Percentiles rank a stretch among this genome's conserved stretches.
These are phyloP conservation scores for Abrostola tripartita DNA, from an alignment of 2,888 invertebrate species.

Conservation along the genomic window DNA sequence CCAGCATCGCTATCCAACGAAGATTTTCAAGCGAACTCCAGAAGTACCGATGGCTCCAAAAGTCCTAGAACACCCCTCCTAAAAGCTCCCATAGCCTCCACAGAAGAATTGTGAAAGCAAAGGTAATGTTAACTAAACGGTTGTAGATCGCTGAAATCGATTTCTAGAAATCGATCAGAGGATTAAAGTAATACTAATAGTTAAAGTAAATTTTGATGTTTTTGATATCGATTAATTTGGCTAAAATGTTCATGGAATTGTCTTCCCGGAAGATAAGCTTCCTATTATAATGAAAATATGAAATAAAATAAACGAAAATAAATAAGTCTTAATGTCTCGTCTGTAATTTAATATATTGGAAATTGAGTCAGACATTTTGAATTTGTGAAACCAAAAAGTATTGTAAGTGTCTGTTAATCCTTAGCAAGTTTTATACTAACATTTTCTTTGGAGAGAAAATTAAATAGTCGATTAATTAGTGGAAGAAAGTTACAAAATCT, in stretches of 20 bases:
- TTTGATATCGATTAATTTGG: slow-evolving; percentile 44
- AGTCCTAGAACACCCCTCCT: slow-evolving; percentile 84
- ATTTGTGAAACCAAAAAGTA: slow-evolving; percentile 58
- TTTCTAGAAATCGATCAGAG: slow-evolving; percentile 18
- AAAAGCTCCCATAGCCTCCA: slow-evolving; percentile 86
- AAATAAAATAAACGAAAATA: slow-evolving; percentile 43
- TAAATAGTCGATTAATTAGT: slow-evolving; percentile 42
- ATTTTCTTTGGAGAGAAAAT: slow-evolving; percentile 40
- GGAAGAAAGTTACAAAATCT: slow-evolving; percentile 13
- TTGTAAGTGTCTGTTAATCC: slow-evolving; percentile 56
- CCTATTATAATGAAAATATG: slow-evolving; percentile 49
- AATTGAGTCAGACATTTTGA: slow-evolving; percentile 43
- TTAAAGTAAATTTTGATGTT: slow-evolving; percentile 37
- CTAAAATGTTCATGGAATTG: slow-evolving; percentile 54
- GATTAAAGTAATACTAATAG: slow-evolving; percentile 31
- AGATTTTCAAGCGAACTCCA: slow-evolving; percentile 84
- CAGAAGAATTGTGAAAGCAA: slow-evolving; percentile 84
- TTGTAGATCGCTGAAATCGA: slow-evolving; percentile 19
- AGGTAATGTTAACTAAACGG: slow-evolving; percentile 61
- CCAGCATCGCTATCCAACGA: slow-evolving; percentile 90
- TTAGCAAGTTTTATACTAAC: slow-evolving; percentile 56
- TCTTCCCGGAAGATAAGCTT: slow-evolving; percentile 57
- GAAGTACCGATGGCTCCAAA: slow-evolving; percentile 78
- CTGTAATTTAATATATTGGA: slow-evolving; percentile 36
- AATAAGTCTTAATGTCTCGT: slow-evolving; percentile 41